phyloP scores from a whole-genome alignment of 2,113 vertebrate species.

The Ramphastos sulfuratus region DNA sequence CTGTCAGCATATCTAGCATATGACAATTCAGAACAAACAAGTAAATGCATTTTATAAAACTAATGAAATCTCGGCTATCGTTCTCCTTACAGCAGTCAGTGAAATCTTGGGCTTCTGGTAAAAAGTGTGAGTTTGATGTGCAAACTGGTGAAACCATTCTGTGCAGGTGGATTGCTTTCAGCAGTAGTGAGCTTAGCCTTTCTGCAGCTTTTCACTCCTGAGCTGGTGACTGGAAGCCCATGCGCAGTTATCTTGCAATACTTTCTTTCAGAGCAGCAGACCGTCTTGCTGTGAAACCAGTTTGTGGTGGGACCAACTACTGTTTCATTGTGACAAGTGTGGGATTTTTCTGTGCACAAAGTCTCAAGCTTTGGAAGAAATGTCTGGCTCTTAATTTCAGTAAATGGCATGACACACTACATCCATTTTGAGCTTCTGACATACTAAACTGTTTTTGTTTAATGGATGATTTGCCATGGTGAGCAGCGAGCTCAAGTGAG shows the following conservation, averaged over 20 bases:
- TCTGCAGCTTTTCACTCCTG: not conserved
- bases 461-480: slow-evolving; percentile 58
- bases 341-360: slow-evolving; percentile 24
- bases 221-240: not conserved
- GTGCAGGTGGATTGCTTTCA: not conserved
- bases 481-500: slow-evolving; percentile 55
- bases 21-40: not conserved
- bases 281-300: slow-evolving; percentile 68
- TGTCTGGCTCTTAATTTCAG: slow-evolving; percentile 70
- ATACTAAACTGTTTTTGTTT: slow-evolving; percentile 50
- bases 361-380: slow-evolving; percentile 41
- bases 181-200: not conserved
- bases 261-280: slow-evolving; percentile 49
- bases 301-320: slow-evolving; percentile 24
- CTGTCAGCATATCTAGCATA: not conserved
- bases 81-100: not conserved
- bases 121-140: not conserved
- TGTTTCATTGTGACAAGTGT: not conserved
- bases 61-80: not conserved
- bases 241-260: not conserved
- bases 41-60: not conserved
- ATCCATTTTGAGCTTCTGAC: slow-evolving; percentile 78
- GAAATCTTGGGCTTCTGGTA: not conserved
- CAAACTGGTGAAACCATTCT: not conserved
- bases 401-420: slow-evolving; percentile 99